Evolutionary conservation across 2,113 vertebrate species (phyloP), one percentile per base, ranked within the genome.

Genomic region (Toxotes jaculatrix): DNA sequence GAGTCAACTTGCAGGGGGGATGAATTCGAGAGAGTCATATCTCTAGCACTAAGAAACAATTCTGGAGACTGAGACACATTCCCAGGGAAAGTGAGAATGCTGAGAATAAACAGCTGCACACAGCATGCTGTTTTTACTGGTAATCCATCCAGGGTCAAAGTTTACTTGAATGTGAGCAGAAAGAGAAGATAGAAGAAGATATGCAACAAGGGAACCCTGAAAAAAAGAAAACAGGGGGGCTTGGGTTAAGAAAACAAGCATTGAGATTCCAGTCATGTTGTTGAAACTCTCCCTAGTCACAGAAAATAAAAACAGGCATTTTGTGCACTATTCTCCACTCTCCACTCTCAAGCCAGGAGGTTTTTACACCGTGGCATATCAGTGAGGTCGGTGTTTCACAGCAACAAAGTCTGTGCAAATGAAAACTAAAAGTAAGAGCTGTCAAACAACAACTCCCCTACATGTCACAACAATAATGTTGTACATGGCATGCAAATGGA

Each of bases 211-310:
- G 66, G 89, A 86, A 67, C 32, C 2, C 19, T 36, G 60, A 51
- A 78, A 85, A 23, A 63, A 43, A 86, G 88, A 88, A 80, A 79
- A 27, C 27, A 27, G 27, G 55, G 10, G 72, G 14, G 45, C 79
- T 87, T 40, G 19, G 60, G 77, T 61, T 82, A 82, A 51, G 61
- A 90, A 91, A 89, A 88, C 72, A 85, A 90, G 77, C 80, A 78
- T 87, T 88, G 40, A 83, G 21, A 94, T 93, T 94, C 92, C 77
- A 87, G 67, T 82, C 88, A 73, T 87, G 87, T 51, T 68, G 77
- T 56, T 49, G 23, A 74, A 83, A 47, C 47, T 31, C 80, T 87
- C 83, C 66, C 73, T 55, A 14, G 7, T 64, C 34, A 77, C 17
- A 51, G 53, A 70, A 53, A 40, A 27, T 12, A 55, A 34, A 43